A percentile compares a stretch with the other conserved stretches of the same genome.
Evolutionary conservation across 1,140 invertebrate genomes (phyloP).

Genomic region (Mercenaria mercenaria): DNA sequence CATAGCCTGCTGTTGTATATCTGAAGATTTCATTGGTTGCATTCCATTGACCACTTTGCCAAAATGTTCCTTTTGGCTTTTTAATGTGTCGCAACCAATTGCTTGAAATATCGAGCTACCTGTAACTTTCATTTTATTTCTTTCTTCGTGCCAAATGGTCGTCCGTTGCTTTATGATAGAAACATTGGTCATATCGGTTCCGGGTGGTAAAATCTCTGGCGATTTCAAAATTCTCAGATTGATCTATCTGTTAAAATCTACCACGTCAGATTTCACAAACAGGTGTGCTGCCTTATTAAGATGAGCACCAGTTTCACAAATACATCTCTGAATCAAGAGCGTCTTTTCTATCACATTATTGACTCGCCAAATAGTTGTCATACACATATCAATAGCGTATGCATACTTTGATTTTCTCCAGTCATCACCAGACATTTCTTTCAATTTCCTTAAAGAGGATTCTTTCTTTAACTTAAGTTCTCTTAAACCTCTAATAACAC

Average conservation of each 20-base stretch:
- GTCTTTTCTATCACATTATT: slow-evolving; percentile 20
- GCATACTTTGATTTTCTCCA: slow-evolving; percentile 57
- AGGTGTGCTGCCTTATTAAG: background rate
- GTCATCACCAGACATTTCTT: background rate
- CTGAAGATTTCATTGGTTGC: background rate
- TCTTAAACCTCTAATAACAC: background rate
- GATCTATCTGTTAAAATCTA: background rate
- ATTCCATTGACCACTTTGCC: slow-evolving; percentile 48
- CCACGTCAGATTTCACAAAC: background rate
- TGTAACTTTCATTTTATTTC: slow-evolving; percentile 47
- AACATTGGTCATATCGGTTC: background rate
- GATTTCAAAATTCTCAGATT: background rate
- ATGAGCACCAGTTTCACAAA: slow-evolving; percentile 5
- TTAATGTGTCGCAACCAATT: slow-evolving; percentile 47
- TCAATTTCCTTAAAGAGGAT: background rate
- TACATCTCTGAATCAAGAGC: background rate
- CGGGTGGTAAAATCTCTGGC: background rate
- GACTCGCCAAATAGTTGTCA: slow-evolving; percentile 59
- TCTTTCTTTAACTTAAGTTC: background rate
- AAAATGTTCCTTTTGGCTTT: slow-evolving; percentile 54
- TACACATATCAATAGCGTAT: slow-evolving; percentile 43
- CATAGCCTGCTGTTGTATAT: slow-evolving; percentile 7
- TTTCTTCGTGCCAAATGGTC: slow-evolving; percentile 38
- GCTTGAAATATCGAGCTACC: slow-evolving; percentile 57
- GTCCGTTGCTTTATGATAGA: slow-evolving; percentile 52